Conservation (phyloP, 2,113 vertebrate species). For the Dipodomys ordii region DNA sequence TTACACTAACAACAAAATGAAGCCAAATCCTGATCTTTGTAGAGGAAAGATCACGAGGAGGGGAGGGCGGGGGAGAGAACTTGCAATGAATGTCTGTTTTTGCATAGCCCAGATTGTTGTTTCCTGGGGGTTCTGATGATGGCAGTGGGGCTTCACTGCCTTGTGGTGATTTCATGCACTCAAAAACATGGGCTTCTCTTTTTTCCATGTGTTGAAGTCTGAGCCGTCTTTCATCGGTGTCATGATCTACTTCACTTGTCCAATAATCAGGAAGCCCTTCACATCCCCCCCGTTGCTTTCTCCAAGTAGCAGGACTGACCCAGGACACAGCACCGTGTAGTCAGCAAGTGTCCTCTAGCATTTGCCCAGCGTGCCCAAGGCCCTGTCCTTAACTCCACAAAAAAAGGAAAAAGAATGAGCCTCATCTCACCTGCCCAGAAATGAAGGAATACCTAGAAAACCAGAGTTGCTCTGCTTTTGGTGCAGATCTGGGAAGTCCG, state of each 20-base stretch:
- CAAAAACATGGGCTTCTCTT: background rate
- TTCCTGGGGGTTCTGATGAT: background rate
- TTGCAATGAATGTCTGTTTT: too few relatives aligned
- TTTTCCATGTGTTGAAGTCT: background rate
- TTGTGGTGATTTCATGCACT: background rate
- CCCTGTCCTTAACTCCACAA: background rate
- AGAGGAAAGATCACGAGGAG: background rate
- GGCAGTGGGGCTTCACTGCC: background rate
- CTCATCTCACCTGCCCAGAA: background rate
- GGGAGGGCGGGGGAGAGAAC: background rate
- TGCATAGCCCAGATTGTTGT: too few relatives aligned
- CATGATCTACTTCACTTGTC: background rate
- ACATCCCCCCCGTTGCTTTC: background rate
- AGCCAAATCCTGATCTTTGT: conserved; percentile 48
- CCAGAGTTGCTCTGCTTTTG: conserved; percentile 38
- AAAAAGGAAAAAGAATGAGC: background rate
- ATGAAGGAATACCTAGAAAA: too few relatives aligned
- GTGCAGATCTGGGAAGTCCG: conserved; percentile 92
- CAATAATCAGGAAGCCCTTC: background rate
- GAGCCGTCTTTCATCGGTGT: background rate
- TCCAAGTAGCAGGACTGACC: background rate
- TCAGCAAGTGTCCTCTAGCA: background rate
- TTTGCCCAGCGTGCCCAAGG: background rate
- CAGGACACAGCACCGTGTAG: background rate
- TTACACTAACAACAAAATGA: conserved; percentile 33